Base-by-base conservation (phyloP, 1,140 invertebrate genomes). In the Calosoma granatense region DNA sequence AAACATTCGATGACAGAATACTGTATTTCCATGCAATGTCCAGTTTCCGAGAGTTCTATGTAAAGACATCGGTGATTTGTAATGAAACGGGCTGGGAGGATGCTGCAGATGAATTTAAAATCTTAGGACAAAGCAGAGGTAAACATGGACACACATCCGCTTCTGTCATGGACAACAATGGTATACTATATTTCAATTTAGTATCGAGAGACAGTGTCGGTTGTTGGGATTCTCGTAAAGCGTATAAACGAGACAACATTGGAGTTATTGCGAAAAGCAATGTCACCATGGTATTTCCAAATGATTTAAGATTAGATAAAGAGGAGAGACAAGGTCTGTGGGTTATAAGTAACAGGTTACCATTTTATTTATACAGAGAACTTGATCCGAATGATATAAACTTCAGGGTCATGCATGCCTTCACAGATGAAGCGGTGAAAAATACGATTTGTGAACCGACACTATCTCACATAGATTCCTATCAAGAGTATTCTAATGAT, bases 21-120 rank as follows among this genome's bases (percentile, higher is more conserved):
- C 61, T 91, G 6, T 90, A 81, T 60, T 90, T 88, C 64, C 86
- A 90, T 71, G 79, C 88, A 0, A 82, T 91, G 83, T 86, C 86
- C 0, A 87, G 87, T 65, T 85, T 82, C 56, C 64, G 78, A 21
- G 87, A 90, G 68, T 91, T 88, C 65, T 79, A 79, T 20, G 83
- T 90, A 0, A 75, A 81, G 3, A 81, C 85, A 1, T 78, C 80
- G 0, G 70, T 84, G 1, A 66, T 91, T 1, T 67, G 76, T 1
- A 79, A 86, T 51, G 80, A 83, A 56, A 74, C 70, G 0, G 71
- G 76, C 0, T 77, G 76, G 63, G 68, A 71, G 20, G 70, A 78
- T 2, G 75, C 76, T 17, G 76, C 70, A 0, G 77, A 81, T 6
- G 77, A 77, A 11, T 87, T 89, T 60, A 69, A 78, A 41, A 68